phyloP scores from a whole-genome alignment of 1,140 invertebrate genomes.

The Belonocnema kinseyi region DNA sequence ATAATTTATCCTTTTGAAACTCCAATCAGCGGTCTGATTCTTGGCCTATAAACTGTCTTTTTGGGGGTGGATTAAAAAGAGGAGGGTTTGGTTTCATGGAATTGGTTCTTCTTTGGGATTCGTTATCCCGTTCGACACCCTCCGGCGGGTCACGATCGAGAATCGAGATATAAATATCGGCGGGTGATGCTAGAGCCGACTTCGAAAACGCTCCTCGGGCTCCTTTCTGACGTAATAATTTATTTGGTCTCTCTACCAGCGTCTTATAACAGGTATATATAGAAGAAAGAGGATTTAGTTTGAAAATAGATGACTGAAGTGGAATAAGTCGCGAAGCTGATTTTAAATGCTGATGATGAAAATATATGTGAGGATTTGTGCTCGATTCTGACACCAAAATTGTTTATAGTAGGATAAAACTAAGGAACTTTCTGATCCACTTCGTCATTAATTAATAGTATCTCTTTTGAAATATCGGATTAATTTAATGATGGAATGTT shows the following conservation, averaged over 20 bases:
- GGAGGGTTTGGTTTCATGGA: neutral
- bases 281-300: no score
- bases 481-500: no score
- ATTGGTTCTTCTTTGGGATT: constrained; percentile 1
- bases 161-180: constrained; percentile 25
- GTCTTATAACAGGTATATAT: neutral
- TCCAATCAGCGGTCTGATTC: neutral
- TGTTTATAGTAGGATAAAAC: no score
- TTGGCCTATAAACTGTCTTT: constrained; percentile 14
- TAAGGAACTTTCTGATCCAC: no score
- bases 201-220: constrained; percentile 7
- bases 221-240: constrained; percentile 9
- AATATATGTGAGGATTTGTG: no score
- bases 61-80: neutral
- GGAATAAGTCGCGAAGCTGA: no score
- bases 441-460: no score
- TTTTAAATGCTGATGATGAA: no score
- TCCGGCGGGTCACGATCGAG: constrained; percentile 24
- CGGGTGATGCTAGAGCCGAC: constrained; percentile 10
- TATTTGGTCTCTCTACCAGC: neutral
- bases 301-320: no score
- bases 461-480: no score
- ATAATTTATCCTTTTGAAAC: neutral
- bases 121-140: constrained; percentile 1
- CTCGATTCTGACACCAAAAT: no score